Base-by-base conservation (phyloP, 2,888 invertebrate genomes). In the Drosophila suboccidentalis region DNA sequence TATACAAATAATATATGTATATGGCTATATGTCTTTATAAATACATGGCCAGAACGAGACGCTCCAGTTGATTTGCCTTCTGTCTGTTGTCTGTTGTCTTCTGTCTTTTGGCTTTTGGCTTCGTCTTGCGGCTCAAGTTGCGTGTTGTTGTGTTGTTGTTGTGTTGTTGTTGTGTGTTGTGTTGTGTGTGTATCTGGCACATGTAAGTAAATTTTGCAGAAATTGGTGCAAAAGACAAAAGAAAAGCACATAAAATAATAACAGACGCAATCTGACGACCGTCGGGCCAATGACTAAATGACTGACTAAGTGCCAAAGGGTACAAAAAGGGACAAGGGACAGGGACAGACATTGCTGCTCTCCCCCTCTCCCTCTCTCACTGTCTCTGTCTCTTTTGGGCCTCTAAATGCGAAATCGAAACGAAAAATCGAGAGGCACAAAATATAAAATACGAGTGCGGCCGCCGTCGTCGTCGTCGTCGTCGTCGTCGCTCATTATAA, bases 171-270 rank as follows among this genome's bases (percentile, higher is more conserved):
- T 29, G 29, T 29, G n/a, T n/a, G n/a, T n/a, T n/a, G 29, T 29
- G 29, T 29, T 26, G 22, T 26, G 26, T 50, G 78, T 89, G 89
- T 75, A 64, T 80, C 55, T 62, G 64, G 29, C 54, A 71, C 84
- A 89, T 90, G 90, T 90, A 83, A 80, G 84, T 81, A 81, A 87
- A 88, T 84, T 89, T 84, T 76, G 78, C 87, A 72, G 89, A 90
- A 90, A 88, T 86, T 90, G 82, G 87, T 82, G 90, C 90, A 86
- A 86, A 90, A 86, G 78, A 87, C 80, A 85, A 85, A 85, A 84
- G 84, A 87, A 88, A 86, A 87, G 89, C 87, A 89, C 84, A 80
- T 84, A 83, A 89, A 89, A 83, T 84, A 84, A 87, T 87, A 89
- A 89, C 87, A 89, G 83, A 89, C 87, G 71, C 87, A 83, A 87